Conservation (phyloP, 1,140 invertebrate genomes). For the Sycophila sp. region DNA sequence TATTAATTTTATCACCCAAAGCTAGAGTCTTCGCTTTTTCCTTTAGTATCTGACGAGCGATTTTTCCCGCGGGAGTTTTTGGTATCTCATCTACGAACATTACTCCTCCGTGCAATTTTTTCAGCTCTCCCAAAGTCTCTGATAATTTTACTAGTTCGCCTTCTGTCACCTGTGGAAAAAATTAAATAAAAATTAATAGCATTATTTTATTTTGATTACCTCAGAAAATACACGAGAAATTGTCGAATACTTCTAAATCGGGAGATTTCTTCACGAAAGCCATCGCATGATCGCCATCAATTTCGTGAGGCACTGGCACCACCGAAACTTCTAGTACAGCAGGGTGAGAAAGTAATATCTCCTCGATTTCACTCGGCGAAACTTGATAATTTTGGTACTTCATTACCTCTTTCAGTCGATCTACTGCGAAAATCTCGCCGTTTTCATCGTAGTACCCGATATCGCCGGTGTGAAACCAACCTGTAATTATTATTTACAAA, state of each 20-base stretch:
- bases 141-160: constrained; percentile 44
- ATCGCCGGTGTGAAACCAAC: constrained; percentile 71
- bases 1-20: too few species aligned
- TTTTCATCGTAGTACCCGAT: constrained; percentile 66
- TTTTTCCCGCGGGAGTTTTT: constrained; percentile 71
- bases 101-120: constrained; percentile 68
- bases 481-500: constrained; percentile 33
- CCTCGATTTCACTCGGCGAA: constrained; percentile 71
- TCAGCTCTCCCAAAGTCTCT: constrained; percentile 54
- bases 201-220: background rate
- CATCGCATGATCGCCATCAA: constrained; percentile 67
- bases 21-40: too few species aligned
- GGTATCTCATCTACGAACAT: constrained; percentile 70
- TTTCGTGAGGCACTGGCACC: constrained; percentile 67
- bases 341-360: constrained; percentile 66
- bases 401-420: constrained; percentile 71
- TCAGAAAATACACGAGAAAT: too few species aligned
- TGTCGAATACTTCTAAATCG: background rate
- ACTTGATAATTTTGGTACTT: constrained; percentile 71
- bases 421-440: constrained; percentile 65
- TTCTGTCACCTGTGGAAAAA: constrained; percentile 39
- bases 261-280: constrained; percentile 65
- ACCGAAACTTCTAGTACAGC: constrained; percentile 70
- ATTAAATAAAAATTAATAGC: background rate
- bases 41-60: constrained; percentile 64